Evolutionary conservation across 1,140 invertebrate genomes (phyloP), one percentile per base, ranked within the genome.

Genomic region (Parasteatoda tepidariorum): DNA sequence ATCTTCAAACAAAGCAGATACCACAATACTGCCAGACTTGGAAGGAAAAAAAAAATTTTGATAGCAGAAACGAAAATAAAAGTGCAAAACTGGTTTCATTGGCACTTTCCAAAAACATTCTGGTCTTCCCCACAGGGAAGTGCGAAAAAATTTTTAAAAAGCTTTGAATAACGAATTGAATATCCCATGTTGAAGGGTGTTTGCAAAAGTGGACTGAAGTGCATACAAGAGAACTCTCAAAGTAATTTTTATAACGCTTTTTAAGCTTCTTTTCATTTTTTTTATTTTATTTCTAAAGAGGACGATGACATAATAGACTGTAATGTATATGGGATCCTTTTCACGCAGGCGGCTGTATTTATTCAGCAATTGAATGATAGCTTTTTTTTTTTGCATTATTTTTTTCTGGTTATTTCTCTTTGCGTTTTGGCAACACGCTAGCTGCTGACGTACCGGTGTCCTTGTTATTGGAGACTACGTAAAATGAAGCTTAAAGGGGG

Each of bases 271-370:
- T 28, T 48, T 66, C 33, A 61, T 61, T 28, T 34, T 34, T 18
- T 48, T 34, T 61, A 64, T n/a, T 66, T 62, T 11, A 55, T 66
- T 48, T 76, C 48, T 26, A 76, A 64, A 55, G 75, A 55, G 64
- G 64, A n/a, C 48, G 75, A 24, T 68, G 75, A 68, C 64, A 79
- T 79, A 79, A 79, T 67, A 79, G 75, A 79, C 57, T 79, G 75
- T 79, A 79, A 79, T 79, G 64, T 79, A 79, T 79, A 79, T 79
- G 75, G 75, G 75, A 31, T 57, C 30, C 75, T 57, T 67, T 79
- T 79, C 30, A 67, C 9, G 15, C 38, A 55, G 31, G 75, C 75
- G 75, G 62, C 75, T 79, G 75, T 79, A 79, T 79, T 79, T 79
- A 79, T 61, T 55, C 64, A 68, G 59, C 38, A 64, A 68, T 64